phyloP scores from a whole-genome alignment of 1,140 invertebrate genomes.

The Lerema accius region DNA sequence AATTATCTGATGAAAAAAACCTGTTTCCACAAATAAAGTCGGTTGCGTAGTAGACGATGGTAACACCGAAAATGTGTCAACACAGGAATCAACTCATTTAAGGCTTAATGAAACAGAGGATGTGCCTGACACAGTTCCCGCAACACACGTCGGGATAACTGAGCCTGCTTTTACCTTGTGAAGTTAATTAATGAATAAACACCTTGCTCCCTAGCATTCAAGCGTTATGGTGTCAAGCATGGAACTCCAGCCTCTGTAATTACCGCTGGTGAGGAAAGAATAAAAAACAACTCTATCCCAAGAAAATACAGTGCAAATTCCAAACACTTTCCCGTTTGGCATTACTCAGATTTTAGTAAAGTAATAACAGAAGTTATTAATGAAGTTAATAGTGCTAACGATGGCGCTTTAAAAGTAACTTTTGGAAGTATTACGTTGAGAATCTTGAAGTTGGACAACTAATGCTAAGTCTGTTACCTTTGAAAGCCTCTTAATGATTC shows the following conservation, averaged over 20 bases:
- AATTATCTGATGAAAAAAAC: conserved; percentile 14
- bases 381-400: conserved; percentile 29
- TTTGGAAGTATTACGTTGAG: conserved; percentile 5
- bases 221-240: conserved; percentile 29
- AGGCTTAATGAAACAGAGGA: conserved; percentile 24
- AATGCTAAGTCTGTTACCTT: conserved; percentile 2
- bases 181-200: conserved; percentile 33
- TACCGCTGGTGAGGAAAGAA: conserved; percentile 6
- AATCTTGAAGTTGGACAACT: not conserved
- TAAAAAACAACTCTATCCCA: conserved; percentile 16
- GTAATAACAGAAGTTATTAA: conserved; percentile 28
- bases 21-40: conserved; percentile 2
- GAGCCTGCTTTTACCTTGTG: conserved; percentile 24
- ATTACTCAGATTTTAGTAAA: conserved; percentile 19
- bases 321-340: not conserved
- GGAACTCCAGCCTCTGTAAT: conserved; percentile 18
- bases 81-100: conserved; percentile 31
- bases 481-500: conserved; percentile 12
- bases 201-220: conserved; percentile 26
- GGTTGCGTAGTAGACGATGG: too few species aligned
- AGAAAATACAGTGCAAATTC: conserved; percentile 21
- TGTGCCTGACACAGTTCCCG: conserved; percentile 23
- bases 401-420: not conserved
- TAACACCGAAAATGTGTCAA: conserved; percentile 30
- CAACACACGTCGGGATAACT: conserved; percentile 12